Evolutionary conservation across 2,113 vertebrate species (phyloP).

Genomic region (Neogale vison): DNA sequence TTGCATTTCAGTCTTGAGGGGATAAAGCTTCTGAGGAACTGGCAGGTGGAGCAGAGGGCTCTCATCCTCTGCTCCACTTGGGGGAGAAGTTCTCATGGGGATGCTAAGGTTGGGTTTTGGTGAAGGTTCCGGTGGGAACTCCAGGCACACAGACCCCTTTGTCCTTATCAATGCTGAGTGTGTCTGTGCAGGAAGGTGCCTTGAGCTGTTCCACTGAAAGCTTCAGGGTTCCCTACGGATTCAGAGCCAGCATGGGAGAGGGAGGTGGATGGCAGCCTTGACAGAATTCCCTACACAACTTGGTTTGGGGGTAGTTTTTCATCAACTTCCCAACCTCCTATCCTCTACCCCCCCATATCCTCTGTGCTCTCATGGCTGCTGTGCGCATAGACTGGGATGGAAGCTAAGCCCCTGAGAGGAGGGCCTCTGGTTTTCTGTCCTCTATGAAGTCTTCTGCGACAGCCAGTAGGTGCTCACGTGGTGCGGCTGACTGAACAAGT

Average conservation of each 20-base stretch:
- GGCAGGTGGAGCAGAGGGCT: neutral
- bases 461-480: neutral
- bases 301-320: neutral
- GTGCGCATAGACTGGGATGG: neutral
- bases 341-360: rapidly evolving
- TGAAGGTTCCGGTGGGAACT: neutral
- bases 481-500: neutral
- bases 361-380: neutral
- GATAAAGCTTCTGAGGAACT: neutral
- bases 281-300: neutral
- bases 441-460: neutral
- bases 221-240: neutral
- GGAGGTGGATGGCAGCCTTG: neutral
- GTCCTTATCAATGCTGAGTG: neutral
- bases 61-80: neutral
- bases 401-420: neutral
- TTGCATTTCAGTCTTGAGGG: constrained; percentile 17
- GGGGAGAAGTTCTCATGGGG: neutral
- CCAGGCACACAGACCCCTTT: neutral
- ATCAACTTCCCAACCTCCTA: too few relatives aligned
- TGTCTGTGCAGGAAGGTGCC: neutral
- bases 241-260: neutral
- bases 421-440: neutral
- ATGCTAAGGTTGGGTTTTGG: neutral
- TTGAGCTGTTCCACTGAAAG: neutral